These are phyloP conservation scores for Acrocyrtus sp. DNA, from an alignment of 2,888 invertebrate species.

Conservation along the genomic window DNA sequence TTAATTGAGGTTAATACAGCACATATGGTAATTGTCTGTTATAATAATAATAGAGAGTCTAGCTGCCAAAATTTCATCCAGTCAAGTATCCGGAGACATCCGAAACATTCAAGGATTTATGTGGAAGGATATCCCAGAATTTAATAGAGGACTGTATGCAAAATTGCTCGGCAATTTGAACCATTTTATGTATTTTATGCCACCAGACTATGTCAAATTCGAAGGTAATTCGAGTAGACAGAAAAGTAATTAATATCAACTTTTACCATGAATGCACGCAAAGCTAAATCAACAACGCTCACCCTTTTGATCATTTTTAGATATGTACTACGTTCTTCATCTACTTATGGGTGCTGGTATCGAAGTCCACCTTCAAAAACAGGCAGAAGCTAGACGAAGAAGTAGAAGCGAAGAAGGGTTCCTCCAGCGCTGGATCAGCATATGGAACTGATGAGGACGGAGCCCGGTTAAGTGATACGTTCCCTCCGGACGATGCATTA, in stretches of 20 bases:
- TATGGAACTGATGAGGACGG: too few relatives aligned
- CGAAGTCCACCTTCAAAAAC: constrained; percentile 53
- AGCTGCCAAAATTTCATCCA: constrained; percentile 52
- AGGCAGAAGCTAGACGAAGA: constrained; percentile 16
- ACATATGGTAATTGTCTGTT: not conserved
- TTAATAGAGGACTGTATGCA: constrained; percentile 51
- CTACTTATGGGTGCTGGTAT: constrained; percentile 57
- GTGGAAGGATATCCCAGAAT: constrained; percentile 55
- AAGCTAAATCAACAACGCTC: too few relatives aligned
- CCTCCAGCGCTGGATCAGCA: not conserved
- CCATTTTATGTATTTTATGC: constrained; percentile 61
- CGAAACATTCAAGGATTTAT: constrained; percentile 47
- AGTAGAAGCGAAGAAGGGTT: not conserved
- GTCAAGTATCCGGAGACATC: constrained; percentile 56
- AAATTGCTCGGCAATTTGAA: constrained; percentile 57
- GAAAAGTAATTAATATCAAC: too few relatives aligned
- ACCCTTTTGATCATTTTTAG: too few relatives aligned
- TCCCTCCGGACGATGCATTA: constrained; percentile 1
- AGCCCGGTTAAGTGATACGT: not conserved
- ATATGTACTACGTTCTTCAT: constrained; percentile 60
- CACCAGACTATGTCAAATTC: constrained; percentile 42
- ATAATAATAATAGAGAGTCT: constrained; percentile 38
- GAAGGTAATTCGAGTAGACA: constrained; percentile 40
- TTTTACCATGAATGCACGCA: too few relatives aligned
- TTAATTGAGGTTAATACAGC: too few relatives aligned